Evolutionary conservation across 2,888 invertebrate genomes (phyloP).

Genomic region (Halictus quadricinctus): DNA sequence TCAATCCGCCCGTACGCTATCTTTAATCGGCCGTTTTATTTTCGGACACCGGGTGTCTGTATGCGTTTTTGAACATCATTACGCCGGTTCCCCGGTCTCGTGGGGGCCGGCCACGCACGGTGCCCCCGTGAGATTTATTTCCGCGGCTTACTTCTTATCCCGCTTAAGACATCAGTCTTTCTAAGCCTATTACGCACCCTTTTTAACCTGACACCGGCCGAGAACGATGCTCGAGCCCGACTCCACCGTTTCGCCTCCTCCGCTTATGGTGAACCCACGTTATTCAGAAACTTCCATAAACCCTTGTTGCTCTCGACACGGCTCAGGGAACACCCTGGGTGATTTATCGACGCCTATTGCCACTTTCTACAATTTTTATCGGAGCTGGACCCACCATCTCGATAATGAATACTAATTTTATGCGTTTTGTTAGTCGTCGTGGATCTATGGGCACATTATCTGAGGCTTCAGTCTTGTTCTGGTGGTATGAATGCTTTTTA

Average conservation of each 20-base stretch:
- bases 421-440: not conserved
- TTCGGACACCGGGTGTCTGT: slow-evolving; percentile 25
- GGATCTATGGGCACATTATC: not conserved
- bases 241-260: slow-evolving; percentile 7
- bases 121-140: slow-evolving; percentile 65
- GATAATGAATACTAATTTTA: not conserved
- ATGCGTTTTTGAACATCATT: slow-evolving; percentile 47
- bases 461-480: not conserved
- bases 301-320: slow-evolving; percentile 30
- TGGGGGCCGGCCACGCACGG: slow-evolving; percentile 1
- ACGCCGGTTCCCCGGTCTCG: slow-evolving; percentile 13
- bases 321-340: slow-evolving; percentile 31
- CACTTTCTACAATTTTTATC: slow-evolving; percentile 2
- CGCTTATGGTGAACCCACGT: slow-evolving; percentile 29
- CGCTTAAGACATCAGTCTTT: slow-evolving; percentile 66
- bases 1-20: slow-evolving; percentile 38
- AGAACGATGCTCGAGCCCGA: not conserved
- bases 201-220: slow-evolving; percentile 57
- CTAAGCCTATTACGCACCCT: slow-evolving; percentile 67
- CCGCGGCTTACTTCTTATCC: slow-evolving; percentile 65
- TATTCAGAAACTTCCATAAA: slow-evolving; percentile 44
- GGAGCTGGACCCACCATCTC: not conserved
- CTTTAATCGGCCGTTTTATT: slow-evolving; percentile 52
- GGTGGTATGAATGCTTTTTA: not conserved
- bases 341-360: slow-evolving; percentile 25